Percentiles rank a stretch among this genome's conserved stretches.
These are phyloP conservation scores for Ophiothrix spiculata DNA, from an alignment of 35 echinoderm and acorn worm genomes.

Conservation along the genomic window DNA sequence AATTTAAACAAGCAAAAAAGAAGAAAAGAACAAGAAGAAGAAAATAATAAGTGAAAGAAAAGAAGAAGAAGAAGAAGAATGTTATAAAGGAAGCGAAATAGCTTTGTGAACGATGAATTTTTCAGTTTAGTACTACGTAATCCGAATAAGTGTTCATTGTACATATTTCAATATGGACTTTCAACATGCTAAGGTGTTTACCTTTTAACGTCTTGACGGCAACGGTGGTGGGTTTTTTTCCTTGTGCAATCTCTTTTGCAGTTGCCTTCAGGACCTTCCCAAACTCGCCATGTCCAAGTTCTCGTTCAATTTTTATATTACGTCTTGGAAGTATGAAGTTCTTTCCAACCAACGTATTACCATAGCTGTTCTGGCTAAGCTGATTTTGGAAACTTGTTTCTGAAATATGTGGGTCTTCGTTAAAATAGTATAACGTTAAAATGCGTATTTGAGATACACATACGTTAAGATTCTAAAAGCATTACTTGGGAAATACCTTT, in stretches of 20 bases:
- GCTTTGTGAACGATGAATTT: background rate
- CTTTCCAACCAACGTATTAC: too few relatives aligned
- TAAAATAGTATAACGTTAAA: too few relatives aligned
- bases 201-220: conserved; percentile 24
- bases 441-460: too few relatives aligned
- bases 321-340: background rate
- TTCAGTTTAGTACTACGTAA: background rate
- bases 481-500: too few relatives aligned
- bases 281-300: conserved; percentile 15
- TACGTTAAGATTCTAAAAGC: too few relatives aligned
- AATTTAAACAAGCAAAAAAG: background rate
- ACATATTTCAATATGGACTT: background rate
- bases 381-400: too few relatives aligned
- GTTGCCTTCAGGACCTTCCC: conserved; percentile 10
- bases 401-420: too few relatives aligned
- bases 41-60: too few relatives aligned
- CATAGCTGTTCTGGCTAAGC: too few relatives aligned
- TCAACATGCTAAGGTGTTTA: background rate
- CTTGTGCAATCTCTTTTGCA: background rate
- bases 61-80: too few relatives aligned
- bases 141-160: background rate
- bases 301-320: background rate
- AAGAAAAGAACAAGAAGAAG: too few relatives aligned
- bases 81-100: too few relatives aligned
- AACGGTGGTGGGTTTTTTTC: background rate